Base-by-base conservation (phyloP, 1,140 invertebrate genomes). In the Riptortus pedestris region DNA sequence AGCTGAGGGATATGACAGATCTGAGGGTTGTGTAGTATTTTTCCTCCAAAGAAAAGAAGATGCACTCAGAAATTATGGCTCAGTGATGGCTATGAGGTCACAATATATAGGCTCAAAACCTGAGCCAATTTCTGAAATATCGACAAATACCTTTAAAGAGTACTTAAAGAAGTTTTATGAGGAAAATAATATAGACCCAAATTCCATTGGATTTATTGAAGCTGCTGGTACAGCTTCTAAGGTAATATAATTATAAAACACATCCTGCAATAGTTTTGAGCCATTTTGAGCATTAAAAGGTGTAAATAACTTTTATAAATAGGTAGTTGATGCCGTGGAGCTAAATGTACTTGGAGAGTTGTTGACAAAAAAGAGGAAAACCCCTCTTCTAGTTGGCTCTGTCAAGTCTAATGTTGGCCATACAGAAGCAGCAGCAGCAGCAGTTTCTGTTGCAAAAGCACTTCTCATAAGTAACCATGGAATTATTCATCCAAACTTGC, bases 321-420 rank as follows among this genome's bases (percentile, higher is more conserved):
- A 69, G 68, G 58, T 61, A 51, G 20, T 68, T 16, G 71, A 71
- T 27, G 60, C 62, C 9, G 45, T 66, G 28, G 71, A 71, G 45
- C 59, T 68, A 33, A 68, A 70, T 26, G 51, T 63, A 38, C 5
- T 68, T 0, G 59, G 58, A 24, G 60, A 70, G 26, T 64, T 71
- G 1, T 65, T 70, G 45, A 66, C 62, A 57, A 52, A 48, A 24
- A 48, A 64, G 11, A 55, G 68, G 66, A 69, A 66, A 20, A 61
- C 70, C 9, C 84, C 87, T 20, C 75, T 91, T 4, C 71, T 83
- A 4, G 80, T 91, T 66, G 87, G 88, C 2, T 86, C 86, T 2
- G 79, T 88, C 1, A 90, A 90, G 71, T 82, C 84, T 12, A 90
- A 89, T 72, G 79, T 88, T 74, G 88, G 88, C 0, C 86, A 90